These are phyloP conservation scores for Leptinotarsa peninsularis DNA, from an alignment of 2,888 invertebrate species.

Conservation along the genomic window DNA sequence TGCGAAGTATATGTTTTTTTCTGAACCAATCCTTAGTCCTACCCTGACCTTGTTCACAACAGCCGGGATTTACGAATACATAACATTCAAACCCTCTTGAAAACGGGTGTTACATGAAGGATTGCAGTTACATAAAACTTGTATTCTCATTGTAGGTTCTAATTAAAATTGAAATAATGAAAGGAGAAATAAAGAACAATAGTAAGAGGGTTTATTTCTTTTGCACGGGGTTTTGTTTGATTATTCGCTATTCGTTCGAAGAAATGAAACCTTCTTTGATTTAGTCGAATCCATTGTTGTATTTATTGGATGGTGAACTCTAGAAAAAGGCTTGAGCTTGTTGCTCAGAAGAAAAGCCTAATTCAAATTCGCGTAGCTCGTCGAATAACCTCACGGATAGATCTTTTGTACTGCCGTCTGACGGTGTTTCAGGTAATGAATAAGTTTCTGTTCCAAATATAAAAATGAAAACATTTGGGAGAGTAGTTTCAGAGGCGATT, in stretches of 20 bases:
- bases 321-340: background rate
- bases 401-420: background rate
- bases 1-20: background rate
- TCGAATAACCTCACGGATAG: background rate
- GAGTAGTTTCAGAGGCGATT: no score
- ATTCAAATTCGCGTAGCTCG: background rate
- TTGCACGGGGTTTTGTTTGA: background rate
- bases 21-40: background rate
- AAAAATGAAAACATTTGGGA: no score
- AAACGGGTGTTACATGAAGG: background rate
- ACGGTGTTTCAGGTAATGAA: no score
- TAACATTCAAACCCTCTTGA: constrained; percentile 9
- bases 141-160: background rate
- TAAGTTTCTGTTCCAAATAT: no score
- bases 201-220: background rate
- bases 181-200: constrained; percentile 6
- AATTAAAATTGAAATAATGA: constrained; percentile 11
- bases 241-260: background rate
- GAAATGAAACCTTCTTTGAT: background rate
- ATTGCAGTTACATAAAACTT: background rate
- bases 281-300: background rate
- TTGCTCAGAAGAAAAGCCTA: background rate
- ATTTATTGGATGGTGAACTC: background rate
- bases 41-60: background rate
- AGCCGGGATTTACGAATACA: constrained; percentile 1